Base-by-base conservation (phyloP, 1,140 invertebrate genomes). In the Habropoda laboriosa region DNA sequence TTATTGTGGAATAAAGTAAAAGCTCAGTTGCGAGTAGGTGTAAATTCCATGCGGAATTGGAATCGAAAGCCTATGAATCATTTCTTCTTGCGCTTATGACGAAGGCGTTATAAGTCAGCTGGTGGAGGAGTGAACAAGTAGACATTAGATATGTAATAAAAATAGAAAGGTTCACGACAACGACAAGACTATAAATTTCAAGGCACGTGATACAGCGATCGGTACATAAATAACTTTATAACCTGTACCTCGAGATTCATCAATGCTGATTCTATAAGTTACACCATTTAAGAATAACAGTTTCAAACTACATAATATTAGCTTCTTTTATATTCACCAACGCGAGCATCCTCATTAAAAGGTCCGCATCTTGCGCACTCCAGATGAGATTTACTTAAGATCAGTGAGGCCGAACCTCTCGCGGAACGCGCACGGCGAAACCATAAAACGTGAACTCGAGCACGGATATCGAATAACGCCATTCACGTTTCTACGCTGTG, bases 401-500 rank as follows among this genome's bases (percentile, higher is more conserved):
- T 60, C 18, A 2, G 16, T 8, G 32, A 42, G 3, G 12, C 30
- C 53, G 2, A 27, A 49, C 18, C 40, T 27, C 51, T 3, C 35
- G 18, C n/a, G n/a, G n/a, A n/a, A n/a, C n/a, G n/a, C n/a, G 16
- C 40, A 16, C n/a, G 16, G 30, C 8, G 66, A 30, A 21, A 60
- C 18, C 47, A 35, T 78, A 60, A 71, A 78, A 60, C 45, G 55
- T 1, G 40, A 5, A 32, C 35, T 32, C 18, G 6, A 35, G 53
- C 27, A 30, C n/a, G n/a, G 55, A 58, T 83, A 80, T 83, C 66
- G 71, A 60, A 55, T 80, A 68, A 79, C 38, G 58, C 58, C 73
- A 58, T 84, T 84, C 80, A 70, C 80, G 79, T 81, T 85, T 86
- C 87, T 82, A 79, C 66, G 60, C 79, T 66, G 35, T 63, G 81